These are phyloP conservation scores for Microctenopoma lineatum DNA, from an alignment of 2,797 vertebrate species.

Conservation along the genomic window DNA sequence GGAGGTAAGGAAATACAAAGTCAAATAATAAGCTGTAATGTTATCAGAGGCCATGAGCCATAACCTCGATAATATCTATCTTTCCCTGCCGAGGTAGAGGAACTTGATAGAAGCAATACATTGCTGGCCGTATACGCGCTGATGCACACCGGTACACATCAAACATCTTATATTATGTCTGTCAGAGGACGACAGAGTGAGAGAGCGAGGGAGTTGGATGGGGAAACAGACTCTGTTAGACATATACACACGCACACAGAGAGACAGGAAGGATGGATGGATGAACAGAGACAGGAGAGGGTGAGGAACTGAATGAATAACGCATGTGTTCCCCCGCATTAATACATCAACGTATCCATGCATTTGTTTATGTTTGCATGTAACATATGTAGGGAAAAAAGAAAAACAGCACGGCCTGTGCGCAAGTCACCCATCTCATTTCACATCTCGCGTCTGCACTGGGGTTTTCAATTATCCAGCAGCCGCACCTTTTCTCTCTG, in stretches of 20 bases:
- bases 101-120: constrained; percentile 74
- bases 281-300: constrained; percentile 22
- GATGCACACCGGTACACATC: constrained; percentile 76
- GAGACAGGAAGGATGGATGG: constrained; percentile 37
- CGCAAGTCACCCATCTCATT: constrained; percentile 43
- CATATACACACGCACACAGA: constrained; percentile 22
- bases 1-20: constrained; percentile 66
- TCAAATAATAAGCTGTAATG: constrained; percentile 74
- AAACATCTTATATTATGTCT: constrained; percentile 76
- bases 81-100: constrained; percentile 61
- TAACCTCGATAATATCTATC: constrained; percentile 72
- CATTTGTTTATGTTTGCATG: constrained; percentile 5
- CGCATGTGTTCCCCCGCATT: constrained; percentile 27
- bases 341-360: constrained; percentile 38
- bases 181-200: constrained; percentile 48
- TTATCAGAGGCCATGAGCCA: constrained; percentile 73
- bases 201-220: constrained; percentile 4
- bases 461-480: constrained; percentile 73
- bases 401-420: constrained; percentile 1
- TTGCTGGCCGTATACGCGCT: constrained; percentile 52
- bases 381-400: background rate
- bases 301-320: constrained; percentile 40
- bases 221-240: constrained; percentile 44
- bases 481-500: constrained; percentile 35
- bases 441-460: constrained; percentile 41